Percentiles rank a stretch among this genome's conserved stretches.
Conservation (phyloP, 2,113 vertebrate species). For the Pionites leucogaster region DNA sequence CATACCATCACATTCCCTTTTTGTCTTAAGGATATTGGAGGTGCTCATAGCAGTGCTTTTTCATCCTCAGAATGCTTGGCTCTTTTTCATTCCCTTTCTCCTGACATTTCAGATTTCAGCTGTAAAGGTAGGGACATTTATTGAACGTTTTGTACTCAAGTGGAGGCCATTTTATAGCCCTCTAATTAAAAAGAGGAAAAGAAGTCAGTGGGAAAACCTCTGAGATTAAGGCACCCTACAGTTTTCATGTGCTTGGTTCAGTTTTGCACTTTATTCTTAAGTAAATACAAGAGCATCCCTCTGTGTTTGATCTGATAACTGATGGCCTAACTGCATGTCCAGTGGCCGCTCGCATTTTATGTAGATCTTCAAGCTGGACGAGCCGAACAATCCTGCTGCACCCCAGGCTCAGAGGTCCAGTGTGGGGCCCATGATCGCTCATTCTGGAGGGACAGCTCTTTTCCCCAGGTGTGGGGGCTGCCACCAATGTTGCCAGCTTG, state of each 20-base stretch:
- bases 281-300: fast-evolving
- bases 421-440: too few species aligned
- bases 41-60: not conserved
- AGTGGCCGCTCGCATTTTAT: not conserved
- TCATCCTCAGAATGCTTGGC: not conserved
- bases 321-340: fast-evolving
- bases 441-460: fast-evolving
- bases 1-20: not conserved
- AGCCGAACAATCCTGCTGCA: fast-evolving
- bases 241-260: not conserved
- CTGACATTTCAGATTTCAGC: fast-evolving
- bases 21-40: fast-evolving
- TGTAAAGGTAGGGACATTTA: not conserved
- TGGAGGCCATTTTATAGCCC: not conserved
- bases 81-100: not conserved
- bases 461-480: fast-evolving
- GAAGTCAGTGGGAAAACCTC: not conserved
- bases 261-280: not conserved
- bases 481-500: fast-evolving
- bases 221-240: not conserved
- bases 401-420: too few species aligned
- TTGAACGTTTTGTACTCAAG: not conserved
- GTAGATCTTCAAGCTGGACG: not conserved
- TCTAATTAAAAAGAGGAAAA: not conserved
- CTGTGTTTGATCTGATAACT: not conserved